Percentiles rank a stretch among this genome's conserved stretches.
phyloP scores from a whole-genome alignment of 2,113 vertebrate genomes.

The Pantherophis guttatus region DNA sequence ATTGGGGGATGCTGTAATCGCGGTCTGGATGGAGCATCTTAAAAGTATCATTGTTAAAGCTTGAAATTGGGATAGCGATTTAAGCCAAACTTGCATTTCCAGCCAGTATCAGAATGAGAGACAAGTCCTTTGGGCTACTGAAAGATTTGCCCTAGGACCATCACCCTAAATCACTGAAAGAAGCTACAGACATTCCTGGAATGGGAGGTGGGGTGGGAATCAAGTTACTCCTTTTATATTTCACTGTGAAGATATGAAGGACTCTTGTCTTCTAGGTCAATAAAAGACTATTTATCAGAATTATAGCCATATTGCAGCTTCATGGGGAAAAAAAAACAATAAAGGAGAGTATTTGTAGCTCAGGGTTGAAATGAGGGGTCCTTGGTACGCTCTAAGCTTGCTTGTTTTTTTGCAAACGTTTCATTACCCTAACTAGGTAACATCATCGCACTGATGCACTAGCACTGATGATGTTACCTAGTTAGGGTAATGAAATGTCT shows the following conservation, averaged over 20 bases:
- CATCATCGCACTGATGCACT: no score
- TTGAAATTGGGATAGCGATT: neutral
- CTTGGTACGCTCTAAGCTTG: no score
- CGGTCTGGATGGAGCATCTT: neutral
- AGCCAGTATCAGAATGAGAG: neutral
- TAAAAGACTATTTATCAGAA: neutral
- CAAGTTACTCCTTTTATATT: neutral
- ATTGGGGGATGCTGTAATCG: neutral
- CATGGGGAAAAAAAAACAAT: no score
- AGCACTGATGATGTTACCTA: no score
- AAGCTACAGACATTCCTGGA: neutral
- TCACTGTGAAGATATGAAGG: neutral
- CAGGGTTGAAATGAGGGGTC: no score
- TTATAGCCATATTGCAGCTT: neutral
- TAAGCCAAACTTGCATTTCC: neutral
- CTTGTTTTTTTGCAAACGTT: no score
- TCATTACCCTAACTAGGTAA: no score
- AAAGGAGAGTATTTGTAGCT: no score
- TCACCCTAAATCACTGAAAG: neutral
- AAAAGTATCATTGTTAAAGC: neutral
- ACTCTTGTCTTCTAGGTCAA: neutral
- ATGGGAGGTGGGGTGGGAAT: neutral
- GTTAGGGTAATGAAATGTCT: no score
- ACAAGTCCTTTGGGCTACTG: neutral
- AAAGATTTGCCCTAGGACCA: neutral